Percentiles rank a stretch among this genome's conserved stretches.
Conservation (phyloP, 2,888 invertebrate genomes). For the Trimorus sp. region DNA sequence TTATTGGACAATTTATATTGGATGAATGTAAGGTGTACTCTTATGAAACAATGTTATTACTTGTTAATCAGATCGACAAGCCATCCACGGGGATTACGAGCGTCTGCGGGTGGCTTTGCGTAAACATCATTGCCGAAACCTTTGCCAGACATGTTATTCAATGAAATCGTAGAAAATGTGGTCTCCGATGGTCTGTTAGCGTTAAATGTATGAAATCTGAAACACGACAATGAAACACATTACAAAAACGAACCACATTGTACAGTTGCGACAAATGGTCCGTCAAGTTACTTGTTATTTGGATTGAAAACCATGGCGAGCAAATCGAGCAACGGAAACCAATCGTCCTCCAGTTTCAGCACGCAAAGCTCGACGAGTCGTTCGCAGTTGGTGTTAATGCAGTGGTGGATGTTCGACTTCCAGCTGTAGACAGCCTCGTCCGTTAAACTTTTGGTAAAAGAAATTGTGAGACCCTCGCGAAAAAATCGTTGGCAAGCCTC, state of each 20-base stretch:
- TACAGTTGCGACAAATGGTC: too few relatives aligned
- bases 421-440: conserved; percentile 99
- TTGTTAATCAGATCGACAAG: conserved; percentile 97
- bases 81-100: conserved; percentile 95
- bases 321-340: conserved; percentile 95
- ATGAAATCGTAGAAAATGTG: conserved; percentile 81
- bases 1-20: too few relatives aligned
- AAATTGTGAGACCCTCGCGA: conserved; percentile 95
- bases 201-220: conserved; percentile 93
- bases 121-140: conserved; percentile 87
- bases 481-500: conserved; percentile 97
- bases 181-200: conserved; percentile 89
- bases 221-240: conserved; percentile 60
- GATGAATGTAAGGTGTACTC: too few relatives aligned
- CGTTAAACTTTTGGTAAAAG: conserved; percentile 97
- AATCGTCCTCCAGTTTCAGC: conserved; percentile 93
- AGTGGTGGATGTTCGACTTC: conserved; percentile 98
- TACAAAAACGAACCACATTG: neutral
- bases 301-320: conserved; percentile 97
- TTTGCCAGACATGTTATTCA: conserved; percentile 78
- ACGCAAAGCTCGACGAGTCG: conserved; percentile 96
- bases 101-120: conserved; percentile 90
- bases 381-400: conserved; percentile 96
- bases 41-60: conserved; percentile 76
- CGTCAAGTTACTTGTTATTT: conserved; percentile 89